A percentile compares a stretch with the other conserved stretches of the same genome.
Conservation (phyloP, 2,888 invertebrate species). For the Thera obeliscata region DNA sequence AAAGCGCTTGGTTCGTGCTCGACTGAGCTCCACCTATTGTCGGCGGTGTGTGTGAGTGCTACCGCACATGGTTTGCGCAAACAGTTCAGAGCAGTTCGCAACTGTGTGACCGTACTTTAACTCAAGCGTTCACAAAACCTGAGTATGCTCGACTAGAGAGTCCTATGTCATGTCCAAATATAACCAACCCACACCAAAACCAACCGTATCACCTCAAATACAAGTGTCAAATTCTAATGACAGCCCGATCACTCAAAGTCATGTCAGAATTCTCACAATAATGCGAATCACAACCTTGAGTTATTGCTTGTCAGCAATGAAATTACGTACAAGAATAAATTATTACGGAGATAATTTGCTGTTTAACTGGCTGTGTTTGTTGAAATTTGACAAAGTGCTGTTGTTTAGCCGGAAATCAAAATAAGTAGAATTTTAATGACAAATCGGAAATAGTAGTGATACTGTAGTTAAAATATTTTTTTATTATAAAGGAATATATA, state of each 20-base stretch:
- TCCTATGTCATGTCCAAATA: conserved; percentile 28
- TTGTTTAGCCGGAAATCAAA: conserved; percentile 10
- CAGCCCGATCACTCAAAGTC: background rate
- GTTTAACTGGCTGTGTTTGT: conserved; percentile 27
- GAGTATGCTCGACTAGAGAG: conserved; percentile 31
- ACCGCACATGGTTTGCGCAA: too few relatives aligned
- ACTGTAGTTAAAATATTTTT: too few relatives aligned
- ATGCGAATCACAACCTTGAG: conserved; percentile 14
- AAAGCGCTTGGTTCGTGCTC: too few relatives aligned
- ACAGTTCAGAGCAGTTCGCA: too few relatives aligned
- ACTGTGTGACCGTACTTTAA: conserved; percentile 27
- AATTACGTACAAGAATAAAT: conserved; percentile 27
- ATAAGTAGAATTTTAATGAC: conserved; percentile 2
- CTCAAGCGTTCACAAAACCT: conserved; percentile 33
- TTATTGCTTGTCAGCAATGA: background rate
- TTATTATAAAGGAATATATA: too few relatives aligned
- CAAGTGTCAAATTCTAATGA: conserved; percentile 17
- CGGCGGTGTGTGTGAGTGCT: too few relatives aligned
- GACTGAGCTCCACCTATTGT: too few relatives aligned
- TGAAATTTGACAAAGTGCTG: conserved; percentile 15
- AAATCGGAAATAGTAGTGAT: background rate
- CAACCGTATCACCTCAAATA: conserved; percentile 9
- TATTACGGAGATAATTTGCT: conserved; percentile 28
- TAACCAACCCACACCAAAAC: conserved; percentile 23
- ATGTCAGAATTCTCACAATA: background rate